A percentile compares a stretch with the other conserved stretches of the same genome.
Evolutionary conservation across 2,888 invertebrate species (phyloP).

Genomic region (Zelleria hepariella): DNA sequence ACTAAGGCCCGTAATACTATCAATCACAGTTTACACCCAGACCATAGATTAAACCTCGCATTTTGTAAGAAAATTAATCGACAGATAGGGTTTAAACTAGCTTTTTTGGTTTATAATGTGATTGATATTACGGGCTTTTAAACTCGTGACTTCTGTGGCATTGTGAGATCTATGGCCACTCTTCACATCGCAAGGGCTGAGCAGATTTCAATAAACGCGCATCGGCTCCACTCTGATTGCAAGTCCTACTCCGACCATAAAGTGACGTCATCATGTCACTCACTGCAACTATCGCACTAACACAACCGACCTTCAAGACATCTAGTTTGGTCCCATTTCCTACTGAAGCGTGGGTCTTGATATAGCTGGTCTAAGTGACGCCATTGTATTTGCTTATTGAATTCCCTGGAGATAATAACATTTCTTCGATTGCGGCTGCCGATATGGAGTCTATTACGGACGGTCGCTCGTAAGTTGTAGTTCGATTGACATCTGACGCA

Average conservation of each 20-base stretch:
- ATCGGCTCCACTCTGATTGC: constrained; percentile 48
- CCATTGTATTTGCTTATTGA: constrained; percentile 7
- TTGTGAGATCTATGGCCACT: no score
- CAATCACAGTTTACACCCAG: no score
- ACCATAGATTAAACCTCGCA: no score
- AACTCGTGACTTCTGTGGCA: no score
- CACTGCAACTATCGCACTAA: constrained; percentile 7
- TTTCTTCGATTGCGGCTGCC: neutral
- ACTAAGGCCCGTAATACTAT: no score
- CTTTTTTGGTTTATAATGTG: no score
- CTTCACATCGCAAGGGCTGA: constrained; percentile 38
- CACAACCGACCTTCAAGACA: neutral
- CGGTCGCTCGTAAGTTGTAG: neutral
- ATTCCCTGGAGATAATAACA: constrained; percentile 2
- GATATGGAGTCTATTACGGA: neutral
- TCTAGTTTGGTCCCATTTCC: neutral
- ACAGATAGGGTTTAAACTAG: no score
- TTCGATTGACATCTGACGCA: neutral
- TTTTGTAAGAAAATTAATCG: no score
- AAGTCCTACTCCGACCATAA: constrained; percentile 37
- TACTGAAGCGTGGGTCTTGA: neutral
- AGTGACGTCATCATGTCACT: constrained; percentile 20
- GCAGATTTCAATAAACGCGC: constrained; percentile 60
- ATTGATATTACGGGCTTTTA: no score
- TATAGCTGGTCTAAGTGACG: neutral